Evolutionary conservation across 2,888 invertebrate species (phyloP).

Genomic region (Laspeyria flexula): DNA sequence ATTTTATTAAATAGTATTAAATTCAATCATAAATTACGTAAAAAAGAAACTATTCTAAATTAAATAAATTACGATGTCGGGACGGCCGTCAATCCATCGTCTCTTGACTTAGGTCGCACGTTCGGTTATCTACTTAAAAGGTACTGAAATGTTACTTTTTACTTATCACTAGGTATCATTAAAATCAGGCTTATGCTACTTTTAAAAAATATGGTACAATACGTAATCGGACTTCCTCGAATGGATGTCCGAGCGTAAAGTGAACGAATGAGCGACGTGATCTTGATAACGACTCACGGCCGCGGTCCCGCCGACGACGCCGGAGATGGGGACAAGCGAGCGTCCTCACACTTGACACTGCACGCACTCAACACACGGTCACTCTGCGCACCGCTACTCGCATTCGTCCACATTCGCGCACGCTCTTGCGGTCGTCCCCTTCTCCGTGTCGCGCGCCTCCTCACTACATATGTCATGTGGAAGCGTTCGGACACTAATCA

Average conservation of each 20-base stretch:
- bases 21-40: slow-evolving; percentile 80
- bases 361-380: slow-evolving; percentile 57
- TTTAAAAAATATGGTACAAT: slow-evolving; percentile 83
- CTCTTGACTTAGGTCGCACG: slow-evolving; percentile 85
- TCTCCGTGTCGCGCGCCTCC: slow-evolving; percentile 73
- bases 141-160: slow-evolving; percentile 82
- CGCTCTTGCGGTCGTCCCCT: slow-evolving; percentile 82
- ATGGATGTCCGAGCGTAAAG: slow-evolving; percentile 78
- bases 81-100: slow-evolving; percentile 85
- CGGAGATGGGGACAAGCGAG: slow-evolving; percentile 85
- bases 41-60: slow-evolving; percentile 77
- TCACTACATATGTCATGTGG: slow-evolving; percentile 62
- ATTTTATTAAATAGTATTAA: slow-evolving; percentile 77
- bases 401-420: slow-evolving; percentile 78
- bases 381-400: slow-evolving; percentile 58
- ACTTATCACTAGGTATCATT: slow-evolving; percentile 77
- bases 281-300: slow-evolving; percentile 82
- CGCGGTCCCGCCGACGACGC: slow-evolving; percentile 75
- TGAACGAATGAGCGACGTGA: slow-evolving; percentile 83
- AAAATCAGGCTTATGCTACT: slow-evolving; percentile 80
- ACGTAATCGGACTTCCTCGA: slow-evolving; percentile 71
- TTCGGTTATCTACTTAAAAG: slow-evolving; percentile 85
- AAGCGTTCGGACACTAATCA: slow-evolving; percentile 73
- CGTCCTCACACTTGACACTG: slow-evolving; percentile 64
- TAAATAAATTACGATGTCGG: slow-evolving; percentile 86